Evolutionary conservation across 2,888 invertebrate species (phyloP).

Genomic region (Cremastinae sp.): DNA sequence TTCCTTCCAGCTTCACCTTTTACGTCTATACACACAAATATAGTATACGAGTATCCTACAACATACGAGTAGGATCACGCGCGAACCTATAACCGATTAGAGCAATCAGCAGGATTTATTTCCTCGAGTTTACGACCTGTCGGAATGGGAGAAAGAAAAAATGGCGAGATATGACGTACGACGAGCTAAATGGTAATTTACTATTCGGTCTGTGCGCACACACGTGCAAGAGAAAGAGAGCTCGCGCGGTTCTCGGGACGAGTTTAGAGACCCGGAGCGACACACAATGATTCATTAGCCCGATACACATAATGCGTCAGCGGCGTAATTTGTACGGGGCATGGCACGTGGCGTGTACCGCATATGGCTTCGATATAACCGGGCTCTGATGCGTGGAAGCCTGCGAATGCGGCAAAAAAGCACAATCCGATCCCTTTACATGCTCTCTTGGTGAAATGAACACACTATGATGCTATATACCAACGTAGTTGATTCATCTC

Average conservation of each 20-base stretch:
- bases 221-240: neutral
- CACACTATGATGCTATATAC: too few species aligned
- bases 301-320: slow-evolving; percentile 48
- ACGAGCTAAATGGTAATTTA: neutral
- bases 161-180: neutral
- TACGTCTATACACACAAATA: slow-evolving; percentile 14
- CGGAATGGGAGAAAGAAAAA: neutral
- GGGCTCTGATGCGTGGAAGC: slow-evolving; percentile 33
- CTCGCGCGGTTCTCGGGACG: neutral
- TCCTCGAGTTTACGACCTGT: neutral
- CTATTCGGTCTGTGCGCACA: neutral
- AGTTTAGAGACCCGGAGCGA: slow-evolving; percentile 17
- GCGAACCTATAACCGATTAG: neutral
- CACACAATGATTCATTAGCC: slow-evolving; percentile 44
- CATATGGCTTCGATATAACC: slow-evolving; percentile 55
- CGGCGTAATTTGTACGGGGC: slow-evolving; percentile 21
- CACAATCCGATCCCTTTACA: too few species aligned
- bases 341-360: slow-evolving; percentile 52
- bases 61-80: slow-evolving; percentile 3
- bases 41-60: slow-evolving; percentile 29
- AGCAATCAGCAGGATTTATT: slow-evolving; percentile 19
- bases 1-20: slow-evolving; percentile 17
- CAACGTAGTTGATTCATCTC: too few species aligned
- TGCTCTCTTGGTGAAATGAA: neutral
- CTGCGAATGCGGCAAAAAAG: neutral